Base-by-base conservation (phyloP, 1,140 invertebrate species). In the Nephila pilipes region DNA sequence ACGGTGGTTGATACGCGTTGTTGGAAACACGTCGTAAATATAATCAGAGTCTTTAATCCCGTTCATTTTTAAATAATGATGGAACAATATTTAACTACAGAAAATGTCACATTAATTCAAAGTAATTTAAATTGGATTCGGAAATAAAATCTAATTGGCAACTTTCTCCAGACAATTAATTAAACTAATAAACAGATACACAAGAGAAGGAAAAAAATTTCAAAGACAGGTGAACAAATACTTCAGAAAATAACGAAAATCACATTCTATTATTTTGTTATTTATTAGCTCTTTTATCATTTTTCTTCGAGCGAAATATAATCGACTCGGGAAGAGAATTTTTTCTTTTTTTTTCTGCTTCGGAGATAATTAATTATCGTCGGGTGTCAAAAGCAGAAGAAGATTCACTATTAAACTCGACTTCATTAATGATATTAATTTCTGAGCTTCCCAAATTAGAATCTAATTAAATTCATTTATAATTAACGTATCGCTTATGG, bases 401-500 rank as follows among this genome's bases (percentile, higher is more conserved):
- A 46, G 38, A 46, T 75, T 16, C 4, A 12, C 16, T 14, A 32
- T 75, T 12, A 12, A 16, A 16, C 32, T 14, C 65, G 18, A 75
- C 14, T 75, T 75, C 65, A 75, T 75, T 75, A 75, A 75, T 75
- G 65, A 75, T 75, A 75, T 75, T 36, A 75, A 75, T 75, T 75
- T 75, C 65, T 32, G 18, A 36, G 65, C 65, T 32, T 29, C 65
- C 65, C 25, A 75, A 36, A 75, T 75, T 75, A 75, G 25, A 75
- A 75, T 75, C 65, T 75, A 75, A 75, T 75, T 75, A 75, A 75
- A 75, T 75, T 75, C 65, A 75, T 75, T 75, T 20, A 75, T 75
- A 75, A 75, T 75, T 75, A 75, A 20, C 25, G 65, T 75, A 75
- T 75, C 65, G 65, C 29, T 75, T 75, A 75, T 75, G 25, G 65